These are phyloP conservation scores for Drosophila repletoides DNA, from an alignment of 1,140 invertebrate species.

Conservation along the genomic window DNA sequence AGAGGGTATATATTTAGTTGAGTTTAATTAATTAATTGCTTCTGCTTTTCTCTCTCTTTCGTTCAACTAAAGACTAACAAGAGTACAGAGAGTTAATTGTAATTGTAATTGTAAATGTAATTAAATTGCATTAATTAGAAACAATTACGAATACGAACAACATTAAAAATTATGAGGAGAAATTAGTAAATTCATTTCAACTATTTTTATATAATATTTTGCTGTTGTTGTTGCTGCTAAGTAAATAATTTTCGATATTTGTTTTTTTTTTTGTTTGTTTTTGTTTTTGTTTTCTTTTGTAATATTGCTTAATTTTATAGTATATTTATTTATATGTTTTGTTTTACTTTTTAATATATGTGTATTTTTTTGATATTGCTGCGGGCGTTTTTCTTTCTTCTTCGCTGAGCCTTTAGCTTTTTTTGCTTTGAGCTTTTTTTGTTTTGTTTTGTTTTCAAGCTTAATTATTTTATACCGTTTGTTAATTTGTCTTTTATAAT, in stretches of 20 bases:
- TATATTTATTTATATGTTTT: constrained; percentile 13
- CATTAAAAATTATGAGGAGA: constrained; percentile 78
- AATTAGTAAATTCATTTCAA: constrained; percentile 78
- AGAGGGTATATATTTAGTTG: background rate
- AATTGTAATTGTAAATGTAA: constrained; percentile 46
- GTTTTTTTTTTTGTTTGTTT: too few relatives aligned
- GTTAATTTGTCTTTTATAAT: constrained; percentile 34
- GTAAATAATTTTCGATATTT: constrained; percentile 49
- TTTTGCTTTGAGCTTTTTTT: background rate
- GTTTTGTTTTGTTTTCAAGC: background rate
- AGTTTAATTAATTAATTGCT: background rate
- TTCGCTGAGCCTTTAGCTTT: background rate
- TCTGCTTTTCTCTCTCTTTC: background rate
- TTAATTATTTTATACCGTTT: constrained; percentile 23
- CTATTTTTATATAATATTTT: constrained; percentile 47
- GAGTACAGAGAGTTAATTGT: constrained; percentile 44
- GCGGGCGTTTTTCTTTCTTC: constrained; percentile 2
- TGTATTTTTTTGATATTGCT: constrained; percentile 34
- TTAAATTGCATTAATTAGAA: constrained; percentile 46
- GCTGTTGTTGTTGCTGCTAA: constrained; percentile 37
- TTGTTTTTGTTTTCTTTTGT: too few relatives aligned
- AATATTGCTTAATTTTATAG: constrained; percentile 55
- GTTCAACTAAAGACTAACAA: constrained; percentile 67
- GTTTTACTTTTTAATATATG: constrained; percentile 20
- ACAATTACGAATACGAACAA: constrained; percentile 49